phyloP scores from a whole-genome alignment of 2,888 invertebrate species.

The Nasonia oneida region DNA sequence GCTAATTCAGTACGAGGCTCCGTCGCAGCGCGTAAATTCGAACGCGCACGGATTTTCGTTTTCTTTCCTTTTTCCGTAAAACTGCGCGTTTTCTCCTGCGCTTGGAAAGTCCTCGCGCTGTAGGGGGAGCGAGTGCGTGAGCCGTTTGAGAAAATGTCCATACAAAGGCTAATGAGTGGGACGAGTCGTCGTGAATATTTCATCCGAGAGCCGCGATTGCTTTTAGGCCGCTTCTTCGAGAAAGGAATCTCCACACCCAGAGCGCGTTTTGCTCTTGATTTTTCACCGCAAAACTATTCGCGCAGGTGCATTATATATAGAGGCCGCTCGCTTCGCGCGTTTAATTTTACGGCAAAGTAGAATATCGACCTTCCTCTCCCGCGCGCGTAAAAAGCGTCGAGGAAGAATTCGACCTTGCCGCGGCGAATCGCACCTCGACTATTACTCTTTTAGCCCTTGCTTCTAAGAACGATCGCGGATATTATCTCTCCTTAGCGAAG shows the following conservation, averaged over 20 bases:
- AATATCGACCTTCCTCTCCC: conserved; percentile 1
- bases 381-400: neutral
- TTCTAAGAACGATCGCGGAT: conserved; percentile 18
- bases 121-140: neutral
- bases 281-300: neutral
- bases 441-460: conserved; percentile 17
- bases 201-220: neutral
- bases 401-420: conserved; percentile 37
- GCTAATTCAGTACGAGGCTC: conserved; percentile 49
- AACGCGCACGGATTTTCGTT: neutral
- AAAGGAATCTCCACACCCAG: conserved; percentile 7
- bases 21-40: conserved; percentile 47
- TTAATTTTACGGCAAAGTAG: conserved; percentile 20
- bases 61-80: neutral
- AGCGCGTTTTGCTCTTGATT: neutral
- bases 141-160: conserved; percentile 18
- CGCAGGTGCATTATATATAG: neutral
- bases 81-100: neutral
- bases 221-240: neutral
- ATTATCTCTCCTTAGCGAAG: conserved; percentile 16
- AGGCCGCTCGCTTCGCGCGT: neutral
- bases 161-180: conserved; percentile 24
- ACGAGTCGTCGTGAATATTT: neutral
- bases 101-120: neutral
- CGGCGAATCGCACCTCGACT: conserved; percentile 7